Percentiles rank a stretch among this genome's conserved stretches.
These are phyloP conservation scores for Cranoglanis bouderius DNA, from an alignment of 2,113 vertebrate genomes.

Conservation along the genomic window DNA sequence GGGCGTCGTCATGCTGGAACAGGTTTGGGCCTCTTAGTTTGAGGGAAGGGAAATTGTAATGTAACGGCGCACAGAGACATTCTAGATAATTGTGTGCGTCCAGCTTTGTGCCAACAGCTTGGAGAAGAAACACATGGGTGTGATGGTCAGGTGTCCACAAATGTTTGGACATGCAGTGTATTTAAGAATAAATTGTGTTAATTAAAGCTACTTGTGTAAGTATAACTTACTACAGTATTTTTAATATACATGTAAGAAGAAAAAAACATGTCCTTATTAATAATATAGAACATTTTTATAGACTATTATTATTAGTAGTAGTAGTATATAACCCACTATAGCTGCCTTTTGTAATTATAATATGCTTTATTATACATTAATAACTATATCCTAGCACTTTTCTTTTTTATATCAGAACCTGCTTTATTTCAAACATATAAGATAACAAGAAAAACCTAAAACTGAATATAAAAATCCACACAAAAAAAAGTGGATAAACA, in stretches of 20 bases:
- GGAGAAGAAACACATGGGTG: too few relatives aligned
- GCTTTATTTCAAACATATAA: neutral
- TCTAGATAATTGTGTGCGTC: too few relatives aligned
- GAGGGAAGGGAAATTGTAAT: neutral
- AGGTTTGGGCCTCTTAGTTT: neutral
- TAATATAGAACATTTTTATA: neutral
- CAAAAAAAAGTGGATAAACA: neutral
- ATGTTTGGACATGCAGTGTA: neutral
- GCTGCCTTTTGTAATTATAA: neutral
- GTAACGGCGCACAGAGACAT: too few relatives aligned
- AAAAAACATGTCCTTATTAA: neutral
- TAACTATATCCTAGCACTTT: neutral
- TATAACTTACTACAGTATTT: too few relatives aligned
- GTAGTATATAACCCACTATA: neutral
- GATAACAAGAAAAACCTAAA: neutral
- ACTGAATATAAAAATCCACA: neutral
- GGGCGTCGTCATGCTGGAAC: neutral
- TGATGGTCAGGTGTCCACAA: neutral
- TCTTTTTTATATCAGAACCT: neutral
- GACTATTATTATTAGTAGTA: neutral
- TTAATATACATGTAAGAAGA: neutral
- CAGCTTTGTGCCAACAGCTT: too few relatives aligned
- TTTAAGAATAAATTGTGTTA: too few relatives aligned
- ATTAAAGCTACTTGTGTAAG: too few relatives aligned
- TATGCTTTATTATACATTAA: neutral